Percentiles rank a stretch among this genome's conserved stretches.
phyloP scores from a whole-genome alignment of 2,797 vertebrate genomes.

The Vipera latastei region DNA sequence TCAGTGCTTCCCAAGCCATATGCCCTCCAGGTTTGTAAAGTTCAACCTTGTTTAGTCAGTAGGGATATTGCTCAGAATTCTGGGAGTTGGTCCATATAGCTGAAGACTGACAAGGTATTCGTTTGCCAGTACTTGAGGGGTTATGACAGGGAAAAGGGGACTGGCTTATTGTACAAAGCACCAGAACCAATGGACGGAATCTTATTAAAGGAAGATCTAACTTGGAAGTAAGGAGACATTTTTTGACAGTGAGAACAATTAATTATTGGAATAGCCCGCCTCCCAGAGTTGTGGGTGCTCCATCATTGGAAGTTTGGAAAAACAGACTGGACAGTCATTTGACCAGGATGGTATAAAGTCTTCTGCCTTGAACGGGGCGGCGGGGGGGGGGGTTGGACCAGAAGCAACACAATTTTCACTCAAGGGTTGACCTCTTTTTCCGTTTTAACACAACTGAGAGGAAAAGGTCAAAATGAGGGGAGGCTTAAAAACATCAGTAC shows the following conservation, averaged over 20 bases:
- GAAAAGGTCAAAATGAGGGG: not conserved
- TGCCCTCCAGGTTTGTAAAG: not conserved
- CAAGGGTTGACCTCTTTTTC: not conserved
- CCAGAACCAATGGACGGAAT: not conserved
- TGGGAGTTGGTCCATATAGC: not conserved
- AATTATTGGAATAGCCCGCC: not conserved
- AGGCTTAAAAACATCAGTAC: not conserved
- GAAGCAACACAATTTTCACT: not conserved
- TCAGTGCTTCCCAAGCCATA: not conserved
- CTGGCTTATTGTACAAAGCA: not conserved
- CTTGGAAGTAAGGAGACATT: not conserved
- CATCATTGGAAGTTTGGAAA: not conserved
- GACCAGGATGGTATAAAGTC: not conserved
- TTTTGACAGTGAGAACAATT: not conserved
- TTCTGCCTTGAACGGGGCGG: too few species aligned
- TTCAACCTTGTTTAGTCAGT: not conserved
- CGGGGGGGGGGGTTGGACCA: not conserved
- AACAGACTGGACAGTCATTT: not conserved
- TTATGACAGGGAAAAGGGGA: not conserved
- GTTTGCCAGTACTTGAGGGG: not conserved
- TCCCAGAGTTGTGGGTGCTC: not conserved
- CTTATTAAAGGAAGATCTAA: not conserved
- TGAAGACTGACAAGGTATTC: not conserved
- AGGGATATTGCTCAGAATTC: not conserved
- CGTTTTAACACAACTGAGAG: not conserved